phyloP scores from a whole-genome alignment of 2,797 vertebrate species.

The Oreonectes daqikongensis region DNA sequence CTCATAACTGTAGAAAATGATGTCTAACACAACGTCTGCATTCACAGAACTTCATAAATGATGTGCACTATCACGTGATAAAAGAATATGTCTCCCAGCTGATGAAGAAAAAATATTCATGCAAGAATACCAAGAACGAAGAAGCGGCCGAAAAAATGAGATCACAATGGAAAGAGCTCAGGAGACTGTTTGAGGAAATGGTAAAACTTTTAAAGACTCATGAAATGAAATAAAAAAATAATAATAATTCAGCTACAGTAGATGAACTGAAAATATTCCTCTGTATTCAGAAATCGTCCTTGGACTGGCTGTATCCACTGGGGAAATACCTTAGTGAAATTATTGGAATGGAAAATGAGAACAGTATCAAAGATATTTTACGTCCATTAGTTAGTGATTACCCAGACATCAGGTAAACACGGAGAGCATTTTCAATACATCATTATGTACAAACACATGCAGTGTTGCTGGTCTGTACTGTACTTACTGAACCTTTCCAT shows the following conservation, averaged over 20 bases:
- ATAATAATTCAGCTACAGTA: too few species aligned
- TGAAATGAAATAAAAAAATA: too few species aligned
- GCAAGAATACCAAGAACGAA: constrained; percentile 55
- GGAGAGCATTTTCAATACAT: background rate
- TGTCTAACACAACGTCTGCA: background rate
- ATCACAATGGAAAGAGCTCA: constrained; percentile 67
- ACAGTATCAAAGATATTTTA: constrained; percentile 49
- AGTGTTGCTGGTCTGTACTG: too few species aligned
- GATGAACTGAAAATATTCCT: constrained; percentile 4
- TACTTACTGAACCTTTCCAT: background rate
- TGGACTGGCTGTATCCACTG: constrained; percentile 51
- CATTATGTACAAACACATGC: background rate
- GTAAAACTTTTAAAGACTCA: constrained; percentile 58
- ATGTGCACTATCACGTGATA: constrained; percentile 69
- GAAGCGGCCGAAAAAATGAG: constrained; percentile 69
- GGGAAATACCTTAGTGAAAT: constrained; percentile 47
- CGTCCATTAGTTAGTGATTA: constrained; percentile 42
- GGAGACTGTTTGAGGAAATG: constrained; percentile 64
- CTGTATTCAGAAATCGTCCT: constrained; percentile 43
- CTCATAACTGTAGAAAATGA: background rate
- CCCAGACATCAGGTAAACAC: constrained; percentile 53
- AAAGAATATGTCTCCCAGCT: constrained; percentile 72
- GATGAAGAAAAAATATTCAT: constrained; percentile 68
- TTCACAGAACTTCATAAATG: constrained; percentile 68
- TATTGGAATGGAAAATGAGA: constrained; percentile 44